Evolutionary conservation across 2,888 invertebrate genomes (phyloP).

Genomic region (Mesorhabditis sp.): DNA sequence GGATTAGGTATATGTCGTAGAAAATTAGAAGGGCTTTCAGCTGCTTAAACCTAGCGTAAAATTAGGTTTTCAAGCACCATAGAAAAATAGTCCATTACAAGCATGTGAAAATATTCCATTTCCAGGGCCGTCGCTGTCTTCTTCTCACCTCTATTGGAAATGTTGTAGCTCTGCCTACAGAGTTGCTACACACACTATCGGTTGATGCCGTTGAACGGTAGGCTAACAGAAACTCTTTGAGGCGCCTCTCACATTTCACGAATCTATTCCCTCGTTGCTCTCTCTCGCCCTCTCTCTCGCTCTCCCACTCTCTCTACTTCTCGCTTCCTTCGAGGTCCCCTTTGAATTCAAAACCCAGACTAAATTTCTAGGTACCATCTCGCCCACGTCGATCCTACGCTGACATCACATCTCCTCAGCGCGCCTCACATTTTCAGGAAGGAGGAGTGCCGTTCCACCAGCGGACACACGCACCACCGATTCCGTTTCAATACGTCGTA

Average conservation of each 20-base stretch:
- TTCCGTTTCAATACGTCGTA: not conserved
- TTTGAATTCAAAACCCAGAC: too few relatives aligned
- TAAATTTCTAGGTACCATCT: not conserved
- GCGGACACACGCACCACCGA: not conserved
- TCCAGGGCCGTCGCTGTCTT: conserved; percentile 3
- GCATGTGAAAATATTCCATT: not conserved
- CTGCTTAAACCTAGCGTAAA: too few relatives aligned
- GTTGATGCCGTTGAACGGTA: not conserved
- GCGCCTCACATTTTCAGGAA: not conserved
- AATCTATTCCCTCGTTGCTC: not conserved
- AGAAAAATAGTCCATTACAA: too few relatives aligned
- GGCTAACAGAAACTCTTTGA: not conserved
- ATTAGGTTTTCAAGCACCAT: too few relatives aligned
- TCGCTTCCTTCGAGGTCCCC: too few relatives aligned
- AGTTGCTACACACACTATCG: not conserved
- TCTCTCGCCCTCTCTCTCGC: not conserved
- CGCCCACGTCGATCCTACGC: not conserved
- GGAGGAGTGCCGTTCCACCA: not conserved
- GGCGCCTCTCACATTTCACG: not conserved
- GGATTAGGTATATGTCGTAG: not conserved
- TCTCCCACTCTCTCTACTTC: too few relatives aligned
- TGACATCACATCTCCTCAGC: not conserved
- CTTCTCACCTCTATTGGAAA: not conserved
- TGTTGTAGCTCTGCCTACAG: not conserved
- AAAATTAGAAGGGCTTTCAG: not conserved